Base-by-base conservation (phyloP, 2,888 invertebrate species). In the Syrista parreyssii region DNA sequence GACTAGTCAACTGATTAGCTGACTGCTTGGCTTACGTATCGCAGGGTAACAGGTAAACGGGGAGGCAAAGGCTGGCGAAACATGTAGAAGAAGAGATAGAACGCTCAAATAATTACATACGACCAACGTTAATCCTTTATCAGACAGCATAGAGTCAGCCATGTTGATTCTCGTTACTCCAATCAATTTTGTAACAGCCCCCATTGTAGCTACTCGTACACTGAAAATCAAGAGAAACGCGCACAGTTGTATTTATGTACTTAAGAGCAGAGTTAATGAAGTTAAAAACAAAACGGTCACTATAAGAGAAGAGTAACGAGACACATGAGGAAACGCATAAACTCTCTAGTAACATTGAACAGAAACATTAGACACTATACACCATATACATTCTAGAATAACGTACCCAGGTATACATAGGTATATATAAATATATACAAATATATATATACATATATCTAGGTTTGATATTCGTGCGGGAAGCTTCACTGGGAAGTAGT, bases 381-480 rank as follows among this genome's bases (percentile, higher is more conserved):
- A 74, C 31, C 31, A 68, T 33, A 68, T 68, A 34, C 23, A 68
- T 34, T 55, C 23, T 55, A 55, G 55, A 23, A 23, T 23, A 55
- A 71, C 71, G 33, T 33, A 71, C 71, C 69, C 68, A 80, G 71
- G 72, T 68, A 79, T 78, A 73, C 68, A 76, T 71, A 69, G n/a
- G 73, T 73, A 78, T 36, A 68, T 30, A 74, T 30, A 71, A 40
- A 74, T 72, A 78, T 74, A 75, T 76, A 75, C 74, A 75, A 55
- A 79, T 78, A 78, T 79, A 76, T 68, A 73, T 68, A 79, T 76
- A 80, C 79, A 79, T 80, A 79, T 83, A 80, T 81, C 81, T 85
- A 85, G 83, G 81, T 84, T 85, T 79, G 85, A 82, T 83, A 85
- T 83, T 79, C 81, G 84, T 78, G 79, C 82, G 82, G 79, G 79